These are phyloP conservation scores for Axea sp. DNA, from an alignment of 2,888 invertebrate species.

Conservation along the genomic window DNA sequence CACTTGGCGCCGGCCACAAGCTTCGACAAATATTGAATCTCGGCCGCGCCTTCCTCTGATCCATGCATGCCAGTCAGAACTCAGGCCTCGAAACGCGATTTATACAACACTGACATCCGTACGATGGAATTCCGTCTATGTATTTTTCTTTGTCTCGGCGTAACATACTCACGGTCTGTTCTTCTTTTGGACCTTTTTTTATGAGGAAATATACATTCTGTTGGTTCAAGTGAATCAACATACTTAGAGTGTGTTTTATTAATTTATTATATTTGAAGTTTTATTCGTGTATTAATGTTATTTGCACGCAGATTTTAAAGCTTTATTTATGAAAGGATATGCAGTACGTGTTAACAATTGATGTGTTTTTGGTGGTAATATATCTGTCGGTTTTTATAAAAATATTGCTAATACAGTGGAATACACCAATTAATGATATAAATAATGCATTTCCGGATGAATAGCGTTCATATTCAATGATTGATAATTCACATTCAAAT, in stretches of 20 bases:
- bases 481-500: conserved; percentile 9
- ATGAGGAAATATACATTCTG: conserved; percentile 25
- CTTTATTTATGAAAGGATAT: too few relatives aligned
- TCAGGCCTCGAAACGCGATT: conserved; percentile 42
- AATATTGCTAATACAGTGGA: neutral
- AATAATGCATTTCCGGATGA: conserved; percentile 24
- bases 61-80: conserved; percentile 32
- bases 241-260: conserved; percentile 47
- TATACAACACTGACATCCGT: conserved; percentile 42
- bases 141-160: conserved; percentile 50
- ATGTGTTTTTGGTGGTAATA: neutral
- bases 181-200: conserved; percentile 16
- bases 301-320: conserved; percentile 22
- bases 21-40: conserved; percentile 67
- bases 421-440: conserved; percentile 25
- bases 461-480: conserved; percentile 5
- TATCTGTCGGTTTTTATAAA: conserved; percentile 7
- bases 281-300: conserved; percentile 21
- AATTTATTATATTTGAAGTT: conserved; percentile 36
- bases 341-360: too few relatives aligned
- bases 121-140: conserved; percentile 33
- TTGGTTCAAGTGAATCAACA: conserved; percentile 43
- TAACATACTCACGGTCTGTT: conserved; percentile 13
- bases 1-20: conserved; percentile 60
- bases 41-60: conserved; percentile 62